Conservation (phyloP, 2,113 vertebrate genomes). For the Crypturellus undulatus region DNA sequence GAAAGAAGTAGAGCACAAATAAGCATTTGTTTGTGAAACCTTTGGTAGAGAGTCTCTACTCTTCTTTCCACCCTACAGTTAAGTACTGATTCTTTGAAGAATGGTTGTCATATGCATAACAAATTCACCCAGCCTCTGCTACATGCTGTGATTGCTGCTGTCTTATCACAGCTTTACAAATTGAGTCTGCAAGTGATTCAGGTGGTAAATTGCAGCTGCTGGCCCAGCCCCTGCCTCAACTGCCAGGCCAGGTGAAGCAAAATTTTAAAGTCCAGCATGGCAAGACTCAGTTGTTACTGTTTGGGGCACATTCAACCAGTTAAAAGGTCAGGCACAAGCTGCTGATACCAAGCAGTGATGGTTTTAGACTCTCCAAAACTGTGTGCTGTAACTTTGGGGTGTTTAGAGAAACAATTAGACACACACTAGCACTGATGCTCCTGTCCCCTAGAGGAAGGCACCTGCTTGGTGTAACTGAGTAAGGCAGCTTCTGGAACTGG, state of each 20-base stretch:
- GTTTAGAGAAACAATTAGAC: background rate
- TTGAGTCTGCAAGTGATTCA: conserved; percentile 3
- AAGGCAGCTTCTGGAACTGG: background rate
- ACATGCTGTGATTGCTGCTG: conserved; percentile 42
- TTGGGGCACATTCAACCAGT: conserved; percentile 4
- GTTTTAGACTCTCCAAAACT: conserved; percentile 38
- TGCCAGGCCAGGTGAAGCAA: background rate
- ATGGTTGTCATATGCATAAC: background rate
- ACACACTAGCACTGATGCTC: background rate
- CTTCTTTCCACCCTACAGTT: background rate
- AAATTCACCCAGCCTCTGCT: conserved; percentile 25
- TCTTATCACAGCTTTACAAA: conserved; percentile 62
- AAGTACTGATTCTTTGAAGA: conserved; percentile 2
- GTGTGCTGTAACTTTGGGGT: conserved; percentile 32
- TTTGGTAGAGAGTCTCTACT: background rate
- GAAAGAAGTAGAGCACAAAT: background rate
- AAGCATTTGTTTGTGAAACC: background rate
- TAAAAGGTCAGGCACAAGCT: conserved; percentile 18
- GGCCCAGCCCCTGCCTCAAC: background rate
- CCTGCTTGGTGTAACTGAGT: background rate
- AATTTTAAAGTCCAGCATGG: background rate
- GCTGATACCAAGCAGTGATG: conserved; percentile 40
- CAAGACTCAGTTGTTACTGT: background rate
- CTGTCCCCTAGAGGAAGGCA: background rate
- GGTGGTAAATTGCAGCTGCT: conserved; percentile 45